These are phyloP conservation scores for Pelosia muscerda DNA, from an alignment of 2,888 invertebrate genomes.

Conservation along the genomic window DNA sequence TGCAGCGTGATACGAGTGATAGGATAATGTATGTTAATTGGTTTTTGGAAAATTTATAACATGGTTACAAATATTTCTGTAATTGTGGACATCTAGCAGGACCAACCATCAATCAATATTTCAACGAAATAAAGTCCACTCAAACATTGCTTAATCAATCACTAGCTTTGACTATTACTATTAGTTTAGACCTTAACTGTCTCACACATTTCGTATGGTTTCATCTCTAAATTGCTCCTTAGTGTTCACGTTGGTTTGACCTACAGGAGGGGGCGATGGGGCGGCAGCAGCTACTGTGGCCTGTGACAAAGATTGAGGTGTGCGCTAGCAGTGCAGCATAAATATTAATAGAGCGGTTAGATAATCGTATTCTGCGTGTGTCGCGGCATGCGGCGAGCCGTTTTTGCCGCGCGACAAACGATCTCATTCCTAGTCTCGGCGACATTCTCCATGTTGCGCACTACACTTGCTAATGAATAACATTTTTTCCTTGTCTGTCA, in stretches of 20 bases:
- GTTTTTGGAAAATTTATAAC: no score
- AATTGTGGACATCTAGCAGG: no score
- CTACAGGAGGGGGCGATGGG: not conserved
- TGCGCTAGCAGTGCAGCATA: constrained; percentile 39
- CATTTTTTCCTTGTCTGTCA: constrained; percentile 60
- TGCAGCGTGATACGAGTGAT: no score
- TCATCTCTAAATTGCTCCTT: no score
- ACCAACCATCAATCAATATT: not conserved
- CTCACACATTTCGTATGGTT: no score
- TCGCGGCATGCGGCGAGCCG: constrained; percentile 38
- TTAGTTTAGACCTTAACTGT: no score
- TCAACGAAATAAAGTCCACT: not conserved
- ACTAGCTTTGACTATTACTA: no score
- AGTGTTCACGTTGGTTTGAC: no score
- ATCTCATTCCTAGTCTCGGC: constrained; percentile 52
- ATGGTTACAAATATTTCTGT: not conserved
- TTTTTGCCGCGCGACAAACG: constrained; percentile 57
- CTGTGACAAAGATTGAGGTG: constrained; percentile 41
- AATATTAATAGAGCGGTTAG: constrained; percentile 50
- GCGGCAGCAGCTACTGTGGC: constrained; percentile 13
- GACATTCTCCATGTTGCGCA: constrained; percentile 54
- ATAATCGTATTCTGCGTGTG: constrained; percentile 49
- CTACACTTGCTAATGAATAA: constrained; percentile 57
- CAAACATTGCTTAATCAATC: not conserved
- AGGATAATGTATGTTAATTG: no score